Evolutionary conservation across 2,113 vertebrate species (phyloP).

Genomic region (Indicator maculatus): DNA sequence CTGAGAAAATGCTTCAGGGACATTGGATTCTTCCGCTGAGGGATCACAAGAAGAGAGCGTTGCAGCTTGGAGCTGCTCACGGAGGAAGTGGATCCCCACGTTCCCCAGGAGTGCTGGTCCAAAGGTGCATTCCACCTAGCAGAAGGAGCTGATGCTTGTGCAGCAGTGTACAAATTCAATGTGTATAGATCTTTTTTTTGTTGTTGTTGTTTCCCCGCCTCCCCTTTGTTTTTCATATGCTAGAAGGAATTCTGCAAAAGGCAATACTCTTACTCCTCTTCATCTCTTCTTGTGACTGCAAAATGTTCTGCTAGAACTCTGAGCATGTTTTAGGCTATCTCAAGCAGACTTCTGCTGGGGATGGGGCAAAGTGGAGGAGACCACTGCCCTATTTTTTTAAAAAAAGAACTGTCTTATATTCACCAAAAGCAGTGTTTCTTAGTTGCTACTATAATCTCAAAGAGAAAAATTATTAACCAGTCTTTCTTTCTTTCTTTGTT

Average conservation of each 20-base stretch:
- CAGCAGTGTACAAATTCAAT: constrained; percentile 58
- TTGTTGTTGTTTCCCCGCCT: no score
- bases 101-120: constrained; percentile 10
- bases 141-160: constrained; percentile 12
- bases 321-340: constrained; percentile 69
- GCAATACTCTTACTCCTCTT: constrained; percentile 52
- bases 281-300: constrained; percentile 46
- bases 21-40: constrained; percentile 10
- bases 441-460: constrained; percentile 47
- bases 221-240: constrained; percentile 2
- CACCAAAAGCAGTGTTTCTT: constrained; percentile 47
- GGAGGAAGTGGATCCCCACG: neutral
- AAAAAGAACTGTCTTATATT: constrained; percentile 32
- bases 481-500: neutral
- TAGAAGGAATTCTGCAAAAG: constrained; percentile 50
- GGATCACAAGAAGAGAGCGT: neutral
- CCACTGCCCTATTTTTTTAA: constrained; percentile 18
- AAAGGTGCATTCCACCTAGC: constrained; percentile 5
- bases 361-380: constrained; percentile 17
- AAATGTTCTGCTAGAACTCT: constrained; percentile 39
- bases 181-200: constrained; percentile 22
- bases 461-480: neutral
- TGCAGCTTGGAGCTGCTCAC: constrained; percentile 37
- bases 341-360: constrained; percentile 38
- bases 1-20: constrained; percentile 15